Evolutionary conservation across 2,888 invertebrate species (phyloP).

Genomic region (Cryptus armator): DNA sequence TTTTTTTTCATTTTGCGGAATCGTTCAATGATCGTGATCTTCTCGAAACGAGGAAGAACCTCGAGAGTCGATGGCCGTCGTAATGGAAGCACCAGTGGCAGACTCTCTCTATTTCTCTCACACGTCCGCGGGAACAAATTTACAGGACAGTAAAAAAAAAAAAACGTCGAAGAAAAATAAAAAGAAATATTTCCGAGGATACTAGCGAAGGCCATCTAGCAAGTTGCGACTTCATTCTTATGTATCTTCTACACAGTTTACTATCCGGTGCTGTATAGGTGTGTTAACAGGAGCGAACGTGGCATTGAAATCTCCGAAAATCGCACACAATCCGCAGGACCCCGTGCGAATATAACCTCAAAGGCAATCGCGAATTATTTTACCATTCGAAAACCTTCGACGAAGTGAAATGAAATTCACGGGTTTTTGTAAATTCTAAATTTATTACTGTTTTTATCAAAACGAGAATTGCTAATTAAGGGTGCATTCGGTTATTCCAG

Average conservation of each 20-base stretch:
- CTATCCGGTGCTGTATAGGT: not conserved
- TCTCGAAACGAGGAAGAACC: slow-evolving; percentile 57
- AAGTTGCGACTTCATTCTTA: slow-evolving; percentile 16
- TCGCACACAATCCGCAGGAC: slow-evolving; percentile 24
- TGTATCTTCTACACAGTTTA: not conserved
- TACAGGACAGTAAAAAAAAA: slow-evolving; percentile 6
- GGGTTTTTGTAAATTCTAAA: no score
- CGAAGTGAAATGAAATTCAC: no score
- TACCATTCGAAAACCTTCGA: not conserved
- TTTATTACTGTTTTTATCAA: no score
- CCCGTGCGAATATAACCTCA: not conserved
- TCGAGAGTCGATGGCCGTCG: slow-evolving; percentile 56
- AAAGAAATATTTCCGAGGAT: slow-evolving; percentile 56
- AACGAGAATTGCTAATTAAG: no score
- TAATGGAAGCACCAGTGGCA: slow-evolving; percentile 33
- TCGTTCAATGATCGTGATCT: slow-evolving; percentile 49
- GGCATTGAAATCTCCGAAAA: slow-evolving; percentile 68
- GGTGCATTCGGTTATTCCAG: no score
- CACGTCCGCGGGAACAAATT: slow-evolving; percentile 25
- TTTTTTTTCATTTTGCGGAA: not conserved
- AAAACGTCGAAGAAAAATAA: slow-evolving; percentile 14
- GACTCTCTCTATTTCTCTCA: slow-evolving; percentile 31
- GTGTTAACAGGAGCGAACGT: not conserved
- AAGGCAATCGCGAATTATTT: not conserved
- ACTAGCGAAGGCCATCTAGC: slow-evolving; percentile 55